phyloP scores from a whole-genome alignment of 2,113 vertebrate species.

The Apodemus speciosus region DNA sequence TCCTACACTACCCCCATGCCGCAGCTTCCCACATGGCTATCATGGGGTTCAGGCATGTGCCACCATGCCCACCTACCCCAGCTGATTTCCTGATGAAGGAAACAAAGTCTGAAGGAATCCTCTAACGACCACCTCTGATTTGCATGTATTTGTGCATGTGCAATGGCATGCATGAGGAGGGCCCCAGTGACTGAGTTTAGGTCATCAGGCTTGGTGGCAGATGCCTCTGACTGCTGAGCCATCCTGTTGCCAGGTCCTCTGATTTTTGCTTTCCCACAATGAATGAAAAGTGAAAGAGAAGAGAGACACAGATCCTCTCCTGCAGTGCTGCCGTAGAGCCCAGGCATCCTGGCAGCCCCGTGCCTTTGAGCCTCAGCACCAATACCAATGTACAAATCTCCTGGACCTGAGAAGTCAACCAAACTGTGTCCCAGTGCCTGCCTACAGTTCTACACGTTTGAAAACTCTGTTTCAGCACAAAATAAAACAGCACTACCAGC shows the following conservation, averaged over 20 bases:
- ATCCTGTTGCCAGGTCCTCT: background rate
- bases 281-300: background rate
- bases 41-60: background rate
- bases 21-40: background rate
- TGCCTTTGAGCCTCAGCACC: background rate
- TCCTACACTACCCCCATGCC: background rate
- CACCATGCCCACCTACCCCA: background rate
- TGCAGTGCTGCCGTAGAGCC: background rate
- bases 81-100: constrained; percentile 29
- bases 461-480: background rate
- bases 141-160: background rate
- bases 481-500: background rate
- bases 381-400: constrained; percentile 41
- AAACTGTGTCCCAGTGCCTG: background rate
- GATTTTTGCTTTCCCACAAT: constrained; percentile 38
- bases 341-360: background rate
- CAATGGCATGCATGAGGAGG: background rate
- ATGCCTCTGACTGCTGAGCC: background rate
- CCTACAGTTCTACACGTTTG: background rate
- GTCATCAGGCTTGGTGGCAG: background rate
- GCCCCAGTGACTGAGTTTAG: background rate
- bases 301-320: background rate
- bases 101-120: background rate
- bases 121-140: background rate
- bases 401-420: constrained; percentile 34